phyloP scores from a whole-genome alignment of 2,113 vertebrate species.

The Lampris megalopsis region DNA sequence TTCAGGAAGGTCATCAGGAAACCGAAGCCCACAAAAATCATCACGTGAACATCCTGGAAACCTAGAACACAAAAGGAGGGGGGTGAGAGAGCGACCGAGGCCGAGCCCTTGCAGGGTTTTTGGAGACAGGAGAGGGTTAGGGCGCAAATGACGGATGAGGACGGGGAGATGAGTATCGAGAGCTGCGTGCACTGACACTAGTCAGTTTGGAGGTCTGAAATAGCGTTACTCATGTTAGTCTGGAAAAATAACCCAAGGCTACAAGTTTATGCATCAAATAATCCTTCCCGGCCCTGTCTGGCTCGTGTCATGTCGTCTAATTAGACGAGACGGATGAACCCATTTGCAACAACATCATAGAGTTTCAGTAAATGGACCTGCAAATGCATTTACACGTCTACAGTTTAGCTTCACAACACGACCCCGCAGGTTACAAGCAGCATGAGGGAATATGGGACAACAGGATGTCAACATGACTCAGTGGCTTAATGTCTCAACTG shows the following conservation, averaged over 20 bases:
- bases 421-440: not conserved
- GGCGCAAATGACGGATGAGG: no score
- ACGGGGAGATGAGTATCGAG: no score
- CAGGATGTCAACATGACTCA: not conserved
- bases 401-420: constrained; percentile 21
- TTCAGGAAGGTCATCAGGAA: constrained; percentile 98
- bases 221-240: no score
- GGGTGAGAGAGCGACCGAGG: not conserved
- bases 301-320: no score
- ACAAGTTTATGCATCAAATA: no score
- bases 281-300: no score
- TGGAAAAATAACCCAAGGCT: no score
- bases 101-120: no score
- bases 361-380: not conserved
- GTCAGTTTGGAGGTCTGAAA: no score
- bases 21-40: constrained; percentile 98
- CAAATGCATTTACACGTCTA: not conserved
- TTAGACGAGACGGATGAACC: not conserved
- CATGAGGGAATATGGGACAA: constrained; percentile 10
- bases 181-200: no score
- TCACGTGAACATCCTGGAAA: constrained; percentile 98
- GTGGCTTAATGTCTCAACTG: constrained; percentile 11
- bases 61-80: constrained; percentile 76
- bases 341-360: not conserved
- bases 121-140: no score